phyloP scores from a whole-genome alignment of 2,888 invertebrate species.

The Pollenia griseotomentosa region DNA sequence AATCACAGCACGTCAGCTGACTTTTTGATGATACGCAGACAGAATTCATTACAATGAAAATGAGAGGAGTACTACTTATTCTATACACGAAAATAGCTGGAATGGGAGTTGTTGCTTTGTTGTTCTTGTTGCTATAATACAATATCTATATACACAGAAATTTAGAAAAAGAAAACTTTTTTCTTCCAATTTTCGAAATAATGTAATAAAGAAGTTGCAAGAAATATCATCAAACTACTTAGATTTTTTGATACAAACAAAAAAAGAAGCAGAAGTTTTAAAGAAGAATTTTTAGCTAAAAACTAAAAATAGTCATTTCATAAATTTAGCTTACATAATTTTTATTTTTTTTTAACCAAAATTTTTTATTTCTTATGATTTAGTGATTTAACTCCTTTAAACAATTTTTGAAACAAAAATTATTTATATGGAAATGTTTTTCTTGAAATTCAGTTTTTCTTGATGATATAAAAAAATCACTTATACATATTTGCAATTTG shows the following conservation, averaged over 20 bases:
- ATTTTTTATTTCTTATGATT: neutral
- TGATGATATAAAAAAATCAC: slow-evolving; percentile 58
- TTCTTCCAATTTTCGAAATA: slow-evolving; percentile 3
- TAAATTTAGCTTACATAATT: too few relatives aligned
- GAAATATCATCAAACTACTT: slow-evolving; percentile 17
- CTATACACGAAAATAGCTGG: neutral
- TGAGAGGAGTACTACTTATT: slow-evolving; percentile 1
- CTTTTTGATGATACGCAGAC: slow-evolving; percentile 76
- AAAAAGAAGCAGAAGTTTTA: neutral
- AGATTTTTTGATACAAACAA: neutral
- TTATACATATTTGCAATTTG: slow-evolving; percentile 77
- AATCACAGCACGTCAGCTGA: slow-evolving; percentile 76
- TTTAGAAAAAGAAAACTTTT: slow-evolving; percentile 2
- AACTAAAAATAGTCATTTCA: too few relatives aligned
- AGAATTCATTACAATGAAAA: slow-evolving; percentile 75
- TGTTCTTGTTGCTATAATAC: slow-evolving; percentile 34
- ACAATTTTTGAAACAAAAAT: neutral
- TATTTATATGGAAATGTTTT: slow-evolving; percentile 38
- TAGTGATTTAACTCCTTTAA: slow-evolving; percentile 22
- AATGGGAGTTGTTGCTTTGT: slow-evolving; percentile 4
- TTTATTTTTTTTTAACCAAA: too few relatives aligned
- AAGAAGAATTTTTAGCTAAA: neutral
- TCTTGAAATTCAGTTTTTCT: neutral
- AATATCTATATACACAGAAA: slow-evolving; percentile 11
- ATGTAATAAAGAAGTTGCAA: slow-evolving; percentile 49